phyloP scores from a whole-genome alignment of 2,113 vertebrate species.

The Scytalopus superciliaris region DNA sequence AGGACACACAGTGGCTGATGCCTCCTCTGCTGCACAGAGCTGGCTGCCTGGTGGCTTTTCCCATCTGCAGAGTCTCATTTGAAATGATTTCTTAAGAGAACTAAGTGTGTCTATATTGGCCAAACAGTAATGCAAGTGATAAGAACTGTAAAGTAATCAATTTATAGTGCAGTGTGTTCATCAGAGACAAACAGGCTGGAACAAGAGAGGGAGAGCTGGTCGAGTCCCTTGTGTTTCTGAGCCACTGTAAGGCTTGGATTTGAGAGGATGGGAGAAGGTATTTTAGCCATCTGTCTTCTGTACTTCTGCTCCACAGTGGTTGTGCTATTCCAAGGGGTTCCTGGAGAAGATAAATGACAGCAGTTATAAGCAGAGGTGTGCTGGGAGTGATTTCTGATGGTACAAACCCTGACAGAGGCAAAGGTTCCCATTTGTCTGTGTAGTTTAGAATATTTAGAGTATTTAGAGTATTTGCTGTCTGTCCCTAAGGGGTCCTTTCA shows the following conservation, averaged over 20 bases:
- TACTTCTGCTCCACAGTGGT: neutral
- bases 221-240: neutral
- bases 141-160: neutral
- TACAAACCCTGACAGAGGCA: neutral
- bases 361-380: neutral
- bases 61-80: neutral
- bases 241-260: neutral
- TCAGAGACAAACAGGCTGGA: neutral
- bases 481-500: neutral
- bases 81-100: neutral
- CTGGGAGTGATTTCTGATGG: neutral
- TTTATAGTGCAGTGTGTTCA: neutral
- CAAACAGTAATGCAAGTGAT: neutral
- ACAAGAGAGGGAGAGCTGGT: neutral
- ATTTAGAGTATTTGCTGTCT: neutral
- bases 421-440: neutral
- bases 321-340: neutral
- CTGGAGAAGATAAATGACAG: neutral
- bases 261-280: neutral
- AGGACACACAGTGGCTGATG: neutral
- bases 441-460: neutral
- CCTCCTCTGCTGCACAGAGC: neutral
- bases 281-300: constrained; percentile 1
- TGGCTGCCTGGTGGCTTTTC: neutral
- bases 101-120: neutral